Conservation (phyloP, 2,888 invertebrate species). For the Campoletis raptor region DNA sequence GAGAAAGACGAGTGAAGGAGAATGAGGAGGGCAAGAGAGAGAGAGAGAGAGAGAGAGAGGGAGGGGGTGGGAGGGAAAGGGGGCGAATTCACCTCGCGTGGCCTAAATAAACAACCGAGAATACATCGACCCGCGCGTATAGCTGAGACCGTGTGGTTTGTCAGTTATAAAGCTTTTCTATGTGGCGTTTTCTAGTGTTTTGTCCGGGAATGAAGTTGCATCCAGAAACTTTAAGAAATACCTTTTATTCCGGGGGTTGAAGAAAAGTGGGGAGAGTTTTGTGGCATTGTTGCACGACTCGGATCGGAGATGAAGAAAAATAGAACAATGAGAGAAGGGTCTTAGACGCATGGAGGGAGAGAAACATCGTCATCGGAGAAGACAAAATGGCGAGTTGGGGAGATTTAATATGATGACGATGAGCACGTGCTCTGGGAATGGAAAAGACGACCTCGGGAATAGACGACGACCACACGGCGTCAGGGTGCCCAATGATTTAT, state of each 20-base stretch:
- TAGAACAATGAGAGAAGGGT: not conserved
- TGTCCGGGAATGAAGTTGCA: slow-evolving; percentile 68
- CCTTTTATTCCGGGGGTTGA: slow-evolving; percentile 14
- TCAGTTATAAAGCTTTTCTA: slow-evolving; percentile 62
- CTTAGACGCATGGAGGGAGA: not conserved
- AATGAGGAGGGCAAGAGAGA: slow-evolving; percentile 18
- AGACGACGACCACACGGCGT: slow-evolving; percentile 52
- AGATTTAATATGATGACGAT: slow-evolving; percentile 37
- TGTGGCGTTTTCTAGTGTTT: slow-evolving; percentile 74
- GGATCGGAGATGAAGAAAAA: not conserved
- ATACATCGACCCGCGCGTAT: slow-evolving; percentile 83
- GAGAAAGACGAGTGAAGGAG: slow-evolving; percentile 42
- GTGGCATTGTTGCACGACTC: slow-evolving; percentile 39
- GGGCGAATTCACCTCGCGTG: slow-evolving; percentile 83
- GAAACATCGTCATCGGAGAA: not conserved
- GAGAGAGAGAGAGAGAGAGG: slow-evolving; percentile 15
- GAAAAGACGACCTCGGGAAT: slow-evolving; percentile 58
- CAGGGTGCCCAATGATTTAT: slow-evolving; percentile 33
- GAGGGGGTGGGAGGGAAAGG: slow-evolving; percentile 20
- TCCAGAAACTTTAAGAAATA: slow-evolving; percentile 54
- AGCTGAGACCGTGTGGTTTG: slow-evolving; percentile 71
- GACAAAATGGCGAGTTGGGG: slow-evolving; percentile 1
- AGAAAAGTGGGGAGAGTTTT: not conserved
- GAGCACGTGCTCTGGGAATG: slow-evolving; percentile 49
- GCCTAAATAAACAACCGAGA: slow-evolving; percentile 85